Evolutionary conservation across 2,888 invertebrate genomes (phyloP), one percentile per base, ranked within the genome.

Genomic region (Machimus rusticus): DNA sequence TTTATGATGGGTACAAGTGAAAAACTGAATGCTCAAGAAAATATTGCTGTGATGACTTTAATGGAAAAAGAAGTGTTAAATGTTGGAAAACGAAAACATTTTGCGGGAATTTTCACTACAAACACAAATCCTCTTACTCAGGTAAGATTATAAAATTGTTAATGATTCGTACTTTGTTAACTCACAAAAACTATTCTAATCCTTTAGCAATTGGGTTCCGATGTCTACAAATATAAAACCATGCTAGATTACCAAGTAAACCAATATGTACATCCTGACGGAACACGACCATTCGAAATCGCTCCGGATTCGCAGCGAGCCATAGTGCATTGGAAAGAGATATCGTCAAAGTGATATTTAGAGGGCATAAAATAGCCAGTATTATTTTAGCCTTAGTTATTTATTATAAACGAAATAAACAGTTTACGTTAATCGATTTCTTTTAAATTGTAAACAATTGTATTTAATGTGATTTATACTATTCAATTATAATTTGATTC

Each of bases 41-140:
- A 97, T 91, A 96, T 98, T 6, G 94, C 95, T 8, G 94, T 96
- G 8, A 97, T 98, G 93, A 94, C 95, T 88, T 95, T 95, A 87
- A 95, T 97, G 94, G 98, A 98, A 92, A 94, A 95, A 87, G 96
- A 96, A 89, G 96, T 96, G 4, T 92, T 97, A 89, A 93, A 94
- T 77, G 90, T 96, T 12, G 97, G 97, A 0, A 94, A 94, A 87
- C 93, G 94, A 1, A 94, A 95, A 86, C 92, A 94, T 8, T 98
- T 96, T 91, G 93, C 93, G 0, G 97, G 97, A 0, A 95, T 98
- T 37, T 95, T 98, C 89, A 97, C 98, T 1, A 97, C 97, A 3
- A 98, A 98, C 91, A 97, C 97, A 34, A 97, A 96, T 90, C 96
- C 97, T 0, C 93, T 98, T n/a, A 98, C 98, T 37, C 96, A 96